Evolutionary conservation across 2,888 invertebrate species (phyloP), one percentile per base, ranked within the genome.

Genomic region (Tineola bisselliella): DNA sequence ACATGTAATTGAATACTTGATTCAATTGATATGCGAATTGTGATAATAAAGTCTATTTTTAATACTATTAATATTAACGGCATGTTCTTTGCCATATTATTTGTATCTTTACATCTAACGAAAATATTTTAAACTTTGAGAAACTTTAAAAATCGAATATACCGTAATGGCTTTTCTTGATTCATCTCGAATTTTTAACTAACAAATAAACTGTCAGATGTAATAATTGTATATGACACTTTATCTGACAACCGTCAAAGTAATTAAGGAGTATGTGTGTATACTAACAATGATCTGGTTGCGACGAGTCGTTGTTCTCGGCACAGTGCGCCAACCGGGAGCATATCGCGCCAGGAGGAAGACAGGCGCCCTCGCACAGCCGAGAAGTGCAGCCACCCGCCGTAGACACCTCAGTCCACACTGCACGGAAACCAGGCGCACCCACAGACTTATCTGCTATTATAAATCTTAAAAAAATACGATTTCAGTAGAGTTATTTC

Each of bases 401-500:
- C 67, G 90, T 90, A 69, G 89, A 89, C 69, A 98, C 93, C 88
- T 98, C 98, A 62, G 98, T 98, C 97, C 98, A 98, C 61, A 96
- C 91, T 58, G 96, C 94, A 74, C 93, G 92, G 88, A 98, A 98
- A 63, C 98, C 98, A 79, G 93, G 92, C 70, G 95, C 95, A 66
- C 98, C 98, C 64, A 96, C 94, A 54, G 97, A 95, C 88, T 96
- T 96, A 80, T 96, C 96, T 63, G 97, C 96, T 74, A 96, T 94
- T 77, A 97, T 94, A 84, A 98, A 98, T 86, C 97, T 97, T 81
- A 12, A 77, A 57, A 38, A 38, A 2, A 10, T 3, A 18, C 3
- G 5, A 43, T n/a, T 1, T 38, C 38, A 31, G 38, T 25, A 10
- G 1, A 11, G 12, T 52, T 52, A 8, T 44, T 74, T 64, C 61